phyloP scores from a whole-genome alignment of 2,888 invertebrate genomes.

The Orthosia cruda region DNA sequence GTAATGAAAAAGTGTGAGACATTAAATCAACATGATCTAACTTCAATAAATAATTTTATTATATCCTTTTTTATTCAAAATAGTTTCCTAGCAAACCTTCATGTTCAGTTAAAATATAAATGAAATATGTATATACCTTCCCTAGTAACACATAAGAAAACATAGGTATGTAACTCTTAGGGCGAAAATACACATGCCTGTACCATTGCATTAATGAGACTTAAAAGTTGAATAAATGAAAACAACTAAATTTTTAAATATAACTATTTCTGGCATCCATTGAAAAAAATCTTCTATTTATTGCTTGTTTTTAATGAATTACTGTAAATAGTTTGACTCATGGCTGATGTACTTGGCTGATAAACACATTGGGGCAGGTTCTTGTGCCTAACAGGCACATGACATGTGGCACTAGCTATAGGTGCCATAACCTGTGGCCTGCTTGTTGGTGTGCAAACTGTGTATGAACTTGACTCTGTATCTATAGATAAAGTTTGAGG shows the following conservation, averaged over 20 bases:
- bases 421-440: background rate
- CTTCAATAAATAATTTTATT: background rate
- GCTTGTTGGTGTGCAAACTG: background rate
- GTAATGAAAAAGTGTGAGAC: background rate
- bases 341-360: background rate
- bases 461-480: background rate
- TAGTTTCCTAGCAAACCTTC: background rate
- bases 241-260: background rate
- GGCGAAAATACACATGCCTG: too few species aligned
- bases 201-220: background rate
- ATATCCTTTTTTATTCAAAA: background rate
- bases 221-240: background rate
- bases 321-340: background rate
- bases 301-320: too few species aligned
- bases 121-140: background rate
- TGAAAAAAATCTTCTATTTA: background rate
- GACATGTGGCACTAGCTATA: background rate
- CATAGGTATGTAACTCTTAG: too few species aligned
- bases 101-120: background rate
- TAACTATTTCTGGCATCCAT: background rate
- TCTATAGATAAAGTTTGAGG: background rate
- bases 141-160: too few species aligned
- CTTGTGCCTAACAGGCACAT: constrained; percentile 11
- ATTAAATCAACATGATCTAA: too few species aligned
- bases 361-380: background rate